Conservation (phyloP, 2,797 vertebrate species). For the Macropus fuliginosus region DNA sequence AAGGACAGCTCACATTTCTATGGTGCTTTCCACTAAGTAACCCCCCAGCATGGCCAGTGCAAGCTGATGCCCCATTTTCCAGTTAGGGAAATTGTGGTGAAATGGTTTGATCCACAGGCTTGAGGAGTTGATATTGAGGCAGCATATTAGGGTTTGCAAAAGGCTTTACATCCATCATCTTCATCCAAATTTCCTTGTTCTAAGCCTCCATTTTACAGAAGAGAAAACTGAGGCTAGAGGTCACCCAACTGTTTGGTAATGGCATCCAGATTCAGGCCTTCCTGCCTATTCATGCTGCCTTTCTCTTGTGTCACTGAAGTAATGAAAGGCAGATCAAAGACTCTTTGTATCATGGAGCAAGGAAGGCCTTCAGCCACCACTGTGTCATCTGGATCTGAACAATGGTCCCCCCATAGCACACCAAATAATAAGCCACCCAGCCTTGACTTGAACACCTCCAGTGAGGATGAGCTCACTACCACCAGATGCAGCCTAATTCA, state of each 20-base stretch:
- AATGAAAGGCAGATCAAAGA: neutral
- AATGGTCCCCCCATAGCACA: neutral
- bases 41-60: neutral
- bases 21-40: neutral
- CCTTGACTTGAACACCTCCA: slow-evolving; percentile 4
- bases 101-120: neutral
- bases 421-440: neutral
- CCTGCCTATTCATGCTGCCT: neutral
- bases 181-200: neutral
- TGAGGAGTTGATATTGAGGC: neutral
- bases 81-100: neutral
- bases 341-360: neutral
- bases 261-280: neutral
- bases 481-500: neutral
- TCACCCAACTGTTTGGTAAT: neutral
- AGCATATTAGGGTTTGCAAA: neutral
- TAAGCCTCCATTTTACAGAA: neutral
- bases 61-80: neutral
- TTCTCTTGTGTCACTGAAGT: neutral
- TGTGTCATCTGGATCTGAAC: neutral
- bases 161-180: neutral
- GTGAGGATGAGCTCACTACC: neutral
- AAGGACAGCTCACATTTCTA: neutral
- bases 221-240: slow-evolving; percentile 9
- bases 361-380: too few species aligned